These are phyloP conservation scores for Chloropsis cyanopogon DNA, from an alignment of 2,113 vertebrate genomes.

Conservation along the genomic window DNA sequence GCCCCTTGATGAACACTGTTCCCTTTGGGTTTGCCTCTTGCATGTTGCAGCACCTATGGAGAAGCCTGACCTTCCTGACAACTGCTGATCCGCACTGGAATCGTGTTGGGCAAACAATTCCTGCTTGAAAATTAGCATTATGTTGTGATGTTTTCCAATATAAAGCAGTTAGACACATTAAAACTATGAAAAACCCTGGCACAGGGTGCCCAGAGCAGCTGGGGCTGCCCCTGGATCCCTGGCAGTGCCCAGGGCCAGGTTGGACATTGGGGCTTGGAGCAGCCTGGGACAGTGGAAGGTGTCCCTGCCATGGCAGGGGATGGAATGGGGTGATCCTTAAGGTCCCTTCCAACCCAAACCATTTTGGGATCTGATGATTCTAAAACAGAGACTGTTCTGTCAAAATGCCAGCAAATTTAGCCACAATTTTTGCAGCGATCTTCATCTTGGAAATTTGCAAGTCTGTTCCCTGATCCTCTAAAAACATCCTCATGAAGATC, in stretches of 20 bases:
- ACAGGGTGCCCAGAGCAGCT: neutral
- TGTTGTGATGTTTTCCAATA: neutral
- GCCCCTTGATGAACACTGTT: neutral
- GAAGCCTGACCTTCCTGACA: neutral
- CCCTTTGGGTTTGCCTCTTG: neutral
- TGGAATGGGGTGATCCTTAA: neutral
- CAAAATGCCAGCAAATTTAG: neutral
- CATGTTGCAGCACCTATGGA: neutral
- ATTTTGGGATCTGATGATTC: neutral
- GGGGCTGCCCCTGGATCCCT: neutral
- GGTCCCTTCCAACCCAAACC: neutral
- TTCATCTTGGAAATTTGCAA: neutral
- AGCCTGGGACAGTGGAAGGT: neutral
- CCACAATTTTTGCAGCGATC: neutral
- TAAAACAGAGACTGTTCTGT: neutral
- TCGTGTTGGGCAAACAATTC: neutral
- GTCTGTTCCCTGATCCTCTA: neutral
- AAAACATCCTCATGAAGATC: neutral
- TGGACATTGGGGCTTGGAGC: neutral
- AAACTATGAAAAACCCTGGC: neutral
- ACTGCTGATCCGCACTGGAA: neutral
- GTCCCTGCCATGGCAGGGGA: neutral
- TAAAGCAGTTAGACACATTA: neutral
- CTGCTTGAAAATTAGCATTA: neutral
- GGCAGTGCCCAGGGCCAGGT: fast-evolving